Conservation (phyloP, 2,888 invertebrate species). For the Idaea dimidiata region DNA sequence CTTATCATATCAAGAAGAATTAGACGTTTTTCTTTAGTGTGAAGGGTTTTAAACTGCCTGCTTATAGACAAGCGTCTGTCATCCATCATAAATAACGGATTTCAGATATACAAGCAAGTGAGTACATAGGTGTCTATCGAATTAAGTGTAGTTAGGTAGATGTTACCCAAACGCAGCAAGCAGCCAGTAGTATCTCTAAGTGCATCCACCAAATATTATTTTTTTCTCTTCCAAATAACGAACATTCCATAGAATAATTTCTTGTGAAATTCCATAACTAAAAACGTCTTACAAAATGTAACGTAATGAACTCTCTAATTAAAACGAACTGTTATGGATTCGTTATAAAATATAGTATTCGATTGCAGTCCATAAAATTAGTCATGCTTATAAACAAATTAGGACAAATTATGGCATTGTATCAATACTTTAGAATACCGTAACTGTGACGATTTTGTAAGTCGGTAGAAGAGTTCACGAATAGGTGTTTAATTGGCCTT, state of each 20-base stretch:
- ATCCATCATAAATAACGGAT: no score
- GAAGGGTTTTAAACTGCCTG: no score
- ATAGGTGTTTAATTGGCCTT: slow-evolving; percentile 43
- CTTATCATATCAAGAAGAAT: no score
- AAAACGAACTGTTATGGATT: slow-evolving; percentile 10
- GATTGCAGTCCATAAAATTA: slow-evolving; percentile 12
- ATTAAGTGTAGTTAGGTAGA: no score
- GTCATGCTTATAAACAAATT: slow-evolving; percentile 15
- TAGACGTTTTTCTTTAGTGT: no score
- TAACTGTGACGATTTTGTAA: slow-evolving; percentile 26
- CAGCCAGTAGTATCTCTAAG: no score
- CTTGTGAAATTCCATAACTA: neutral
- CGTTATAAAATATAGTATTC: slow-evolving; percentile 24
- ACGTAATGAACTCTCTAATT: neutral
- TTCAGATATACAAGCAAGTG: no score
- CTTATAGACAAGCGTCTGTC: no score
- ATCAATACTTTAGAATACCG: slow-evolving; percentile 26
- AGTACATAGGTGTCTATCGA: no score
- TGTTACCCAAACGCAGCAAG: no score
- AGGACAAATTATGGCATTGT: slow-evolving; percentile 24
- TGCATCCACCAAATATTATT: neutral
- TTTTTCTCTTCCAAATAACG: neutral
- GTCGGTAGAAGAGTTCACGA: slow-evolving; percentile 32
- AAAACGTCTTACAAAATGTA: neutral
- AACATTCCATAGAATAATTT: neutral